These are phyloP conservation scores for Charaxes varanes DNA, from an alignment of 1,140 invertebrate genomes.

Conservation along the genomic window DNA sequence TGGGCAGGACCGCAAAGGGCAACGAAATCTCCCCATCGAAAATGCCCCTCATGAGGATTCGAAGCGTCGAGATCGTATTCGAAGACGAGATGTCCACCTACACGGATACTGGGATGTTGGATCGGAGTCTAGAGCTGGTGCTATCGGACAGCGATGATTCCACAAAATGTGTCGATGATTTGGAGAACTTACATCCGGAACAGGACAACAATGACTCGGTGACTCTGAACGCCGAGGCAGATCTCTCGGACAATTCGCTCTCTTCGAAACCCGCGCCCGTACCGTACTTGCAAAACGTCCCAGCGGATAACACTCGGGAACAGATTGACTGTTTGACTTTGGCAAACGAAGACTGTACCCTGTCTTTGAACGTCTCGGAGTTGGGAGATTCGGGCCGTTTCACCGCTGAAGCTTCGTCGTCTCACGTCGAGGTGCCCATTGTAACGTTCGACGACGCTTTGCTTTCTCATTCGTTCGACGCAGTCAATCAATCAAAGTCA, in stretches of 20 bases:
- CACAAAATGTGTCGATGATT: constrained; percentile 57
- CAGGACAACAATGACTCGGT: constrained; percentile 45
- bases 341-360: constrained; percentile 30
- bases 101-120: constrained; percentile 47
- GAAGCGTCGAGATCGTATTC: constrained; percentile 66
- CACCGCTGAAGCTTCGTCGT: constrained; percentile 56
- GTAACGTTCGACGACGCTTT: constrained; percentile 49
- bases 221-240: constrained; percentile 55
- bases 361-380: constrained; percentile 51
- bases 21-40: constrained; percentile 58
- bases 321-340: constrained; percentile 25
- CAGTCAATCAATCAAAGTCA: too few species aligned
- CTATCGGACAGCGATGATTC: constrained; percentile 57
- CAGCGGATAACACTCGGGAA: constrained; percentile 5
- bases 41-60: constrained; percentile 65
- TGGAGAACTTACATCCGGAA: constrained; percentile 43
- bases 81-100: constrained; percentile 64
- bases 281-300: constrained; percentile 1
- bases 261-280: background rate
- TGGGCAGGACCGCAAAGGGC: constrained; percentile 45
- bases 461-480: constrained; percentile 52
- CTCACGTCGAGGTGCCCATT: constrained; percentile 40
- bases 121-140: constrained; percentile 49
- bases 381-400: constrained; percentile 54
- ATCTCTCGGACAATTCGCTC: constrained; percentile 49